These are phyloP conservation scores for Erebia epiphron DNA, from an alignment of 2,888 invertebrate species.

Conservation along the genomic window DNA sequence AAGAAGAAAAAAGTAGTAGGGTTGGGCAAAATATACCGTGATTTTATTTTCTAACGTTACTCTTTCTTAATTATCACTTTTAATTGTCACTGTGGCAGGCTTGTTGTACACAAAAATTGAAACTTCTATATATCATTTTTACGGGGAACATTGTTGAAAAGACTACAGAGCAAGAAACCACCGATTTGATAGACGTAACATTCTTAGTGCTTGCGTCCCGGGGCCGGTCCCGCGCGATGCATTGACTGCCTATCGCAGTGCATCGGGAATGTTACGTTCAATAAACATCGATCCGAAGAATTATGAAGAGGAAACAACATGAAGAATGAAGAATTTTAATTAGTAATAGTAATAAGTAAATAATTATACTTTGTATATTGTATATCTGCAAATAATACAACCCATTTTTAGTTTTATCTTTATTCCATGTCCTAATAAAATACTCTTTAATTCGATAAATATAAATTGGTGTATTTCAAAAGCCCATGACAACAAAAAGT, in stretches of 20 bases:
- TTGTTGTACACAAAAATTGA: background rate
- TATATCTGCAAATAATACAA: background rate
- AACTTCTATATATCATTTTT: background rate
- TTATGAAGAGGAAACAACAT: background rate
- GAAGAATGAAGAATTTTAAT: conserved; percentile 6
- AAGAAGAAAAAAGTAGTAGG: background rate
- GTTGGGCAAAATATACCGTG: background rate
- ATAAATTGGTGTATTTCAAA: background rate
- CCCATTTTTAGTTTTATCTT: background rate
- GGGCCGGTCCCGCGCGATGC: conserved; percentile 48
- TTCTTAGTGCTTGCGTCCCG: conserved; percentile 70
- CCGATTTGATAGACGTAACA: conserved; percentile 55
- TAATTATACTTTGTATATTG: too few relatives aligned
- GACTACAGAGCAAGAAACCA: background rate
- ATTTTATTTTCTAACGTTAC: background rate
- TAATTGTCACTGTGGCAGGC: too few relatives aligned
- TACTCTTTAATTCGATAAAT: background rate
- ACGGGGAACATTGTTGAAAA: too few relatives aligned
- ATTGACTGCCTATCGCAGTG: conserved; percentile 48
- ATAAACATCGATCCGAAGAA: conserved; percentile 34
- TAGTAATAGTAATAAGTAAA: too few relatives aligned
- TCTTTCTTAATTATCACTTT: too few relatives aligned
- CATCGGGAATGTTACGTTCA: conserved; percentile 53
- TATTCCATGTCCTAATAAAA: background rate
- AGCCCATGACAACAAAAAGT: background rate